phyloP scores from a whole-genome alignment of 2,888 invertebrate species.

The Zhuqinia jingwanae region DNA sequence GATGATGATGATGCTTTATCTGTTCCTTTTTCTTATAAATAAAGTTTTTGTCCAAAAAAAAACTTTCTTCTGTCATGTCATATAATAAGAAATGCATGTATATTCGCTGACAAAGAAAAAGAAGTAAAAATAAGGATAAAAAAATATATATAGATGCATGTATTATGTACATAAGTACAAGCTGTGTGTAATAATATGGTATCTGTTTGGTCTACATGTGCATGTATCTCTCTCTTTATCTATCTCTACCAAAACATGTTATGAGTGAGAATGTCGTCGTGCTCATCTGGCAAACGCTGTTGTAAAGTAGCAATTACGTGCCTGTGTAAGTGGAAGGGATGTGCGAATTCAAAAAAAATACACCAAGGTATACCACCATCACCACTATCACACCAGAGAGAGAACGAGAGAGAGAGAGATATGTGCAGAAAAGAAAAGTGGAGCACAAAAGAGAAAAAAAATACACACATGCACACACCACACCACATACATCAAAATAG shows the following conservation, averaged over 20 bases:
- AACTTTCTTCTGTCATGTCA: neutral
- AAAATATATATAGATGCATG: too few relatives aligned
- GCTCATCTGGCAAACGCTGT: slow-evolving; percentile 28
- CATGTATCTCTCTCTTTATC: too few relatives aligned
- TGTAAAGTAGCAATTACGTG: slow-evolving; percentile 39
- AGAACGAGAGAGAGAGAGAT: neutral
- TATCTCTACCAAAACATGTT: slow-evolving; percentile 1
- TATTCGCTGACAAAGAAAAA: slow-evolving; percentile 14
- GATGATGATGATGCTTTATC: slow-evolving; percentile 31
- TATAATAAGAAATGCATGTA: neutral
- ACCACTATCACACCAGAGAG: too few relatives aligned
- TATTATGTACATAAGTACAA: slow-evolving; percentile 8
- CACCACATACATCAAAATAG: slow-evolving; percentile 8
- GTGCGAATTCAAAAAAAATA: slow-evolving; percentile 8
- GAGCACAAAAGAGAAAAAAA: slow-evolving; percentile 10
- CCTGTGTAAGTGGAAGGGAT: slow-evolving; percentile 11
- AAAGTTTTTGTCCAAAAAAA: neutral
- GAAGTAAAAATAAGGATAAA: slow-evolving; percentile 41
- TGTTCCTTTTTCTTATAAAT: slow-evolving; percentile 11
- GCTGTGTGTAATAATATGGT: neutral
- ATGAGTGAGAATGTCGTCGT: slow-evolving; percentile 39
- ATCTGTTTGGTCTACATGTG: too few relatives aligned
- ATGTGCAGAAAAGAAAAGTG: slow-evolving; percentile 14
- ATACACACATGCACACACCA: too few relatives aligned
- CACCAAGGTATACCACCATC: neutral